phyloP scores from a whole-genome alignment of 2,888 invertebrate species.

The Elgonia sp. region DNA sequence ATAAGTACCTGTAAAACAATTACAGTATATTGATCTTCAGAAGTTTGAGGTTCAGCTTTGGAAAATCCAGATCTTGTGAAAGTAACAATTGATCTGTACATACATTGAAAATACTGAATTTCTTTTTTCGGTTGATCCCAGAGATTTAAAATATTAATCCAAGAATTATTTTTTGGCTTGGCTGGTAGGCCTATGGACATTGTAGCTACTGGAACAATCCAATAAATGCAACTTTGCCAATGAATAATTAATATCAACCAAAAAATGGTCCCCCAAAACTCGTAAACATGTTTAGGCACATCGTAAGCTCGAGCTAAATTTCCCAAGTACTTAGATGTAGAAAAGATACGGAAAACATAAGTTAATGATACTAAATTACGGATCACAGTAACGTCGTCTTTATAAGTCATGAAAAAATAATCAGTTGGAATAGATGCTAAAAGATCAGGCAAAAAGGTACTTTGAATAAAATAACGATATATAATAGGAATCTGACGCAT shows the following conservation, averaged over 20 bases:
- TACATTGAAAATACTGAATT: conserved; percentile 79
- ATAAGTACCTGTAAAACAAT: conserved; percentile 77
- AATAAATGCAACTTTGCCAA: conserved; percentile 84
- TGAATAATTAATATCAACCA: conserved; percentile 81
- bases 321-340: conserved; percentile 78
- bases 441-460: conserved; percentile 82
- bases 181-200: conserved; percentile 75
- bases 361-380: conserved; percentile 81
- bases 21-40: conserved; percentile 82
- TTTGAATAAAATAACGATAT: conserved; percentile 77
- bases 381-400: conserved; percentile 77
- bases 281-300: conserved; percentile 76
- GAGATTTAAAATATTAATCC: conserved; percentile 80
- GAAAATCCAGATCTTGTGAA: conserved; percentile 83
- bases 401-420: conserved; percentile 79
- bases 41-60: conserved; percentile 77
- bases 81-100: conserved; percentile 81
- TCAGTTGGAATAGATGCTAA: conserved; percentile 84
- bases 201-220: conserved; percentile 82
- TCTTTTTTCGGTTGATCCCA: conserved; percentile 77
- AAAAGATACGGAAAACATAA: conserved; percentile 81
- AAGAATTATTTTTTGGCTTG: conserved; percentile 79
- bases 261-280: conserved; percentile 80
- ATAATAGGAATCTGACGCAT: conserved; percentile 80
- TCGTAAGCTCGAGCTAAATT: conserved; percentile 78